Base-by-base conservation (phyloP, 2,888 invertebrate species). In the Thymelicus lineola region DNA sequence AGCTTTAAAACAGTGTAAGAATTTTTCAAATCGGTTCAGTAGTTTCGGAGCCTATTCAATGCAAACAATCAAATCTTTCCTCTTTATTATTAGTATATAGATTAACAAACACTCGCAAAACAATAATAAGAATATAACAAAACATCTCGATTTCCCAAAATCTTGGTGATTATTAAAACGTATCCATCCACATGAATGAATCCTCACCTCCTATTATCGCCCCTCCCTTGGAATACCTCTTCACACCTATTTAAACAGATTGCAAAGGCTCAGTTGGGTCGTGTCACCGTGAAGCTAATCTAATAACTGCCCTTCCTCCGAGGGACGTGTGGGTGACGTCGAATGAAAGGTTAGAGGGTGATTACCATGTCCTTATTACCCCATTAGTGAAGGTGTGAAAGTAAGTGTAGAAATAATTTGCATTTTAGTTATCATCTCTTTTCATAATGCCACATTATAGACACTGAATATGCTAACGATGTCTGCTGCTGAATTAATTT, bases 281-380 rank as follows among this genome's bases (percentile, higher is more conserved):
- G 74, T 68, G 73, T 50, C 72, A 75, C 76, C 75, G 72, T 74
- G 67, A 67, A 57, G 70, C 74, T 81, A 80, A 83, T 81, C 75
- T 76, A 80, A 83, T 82, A 76, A 77, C 75, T 74, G 78, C 77
- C 79, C 79, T 74, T 74, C 59, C 73, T 72, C 74, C 63, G 71
- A 14, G 35, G 36, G 67, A 14, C 45, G 55, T 46, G 20, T 20
- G 59, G 6, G 45, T 53, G 53, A 53, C 53, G 50, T 42, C 42
- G 28, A 12, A 53, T 53, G 53, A 17, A 53, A 53, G 36, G 46
- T 10, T 36, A 5, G 9, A 61, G 48, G 67, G 66, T 48, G 71
- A 68, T 72, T 67, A 67, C 48, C 71, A 62, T 55, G 60, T 35
- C 50, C n/a, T 65, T 59, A 65, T 53, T 67, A n/a, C 42, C 50